Conservation (phyloP, 2,888 invertebrate genomes). For the Zaprionus obscuricornis region DNA sequence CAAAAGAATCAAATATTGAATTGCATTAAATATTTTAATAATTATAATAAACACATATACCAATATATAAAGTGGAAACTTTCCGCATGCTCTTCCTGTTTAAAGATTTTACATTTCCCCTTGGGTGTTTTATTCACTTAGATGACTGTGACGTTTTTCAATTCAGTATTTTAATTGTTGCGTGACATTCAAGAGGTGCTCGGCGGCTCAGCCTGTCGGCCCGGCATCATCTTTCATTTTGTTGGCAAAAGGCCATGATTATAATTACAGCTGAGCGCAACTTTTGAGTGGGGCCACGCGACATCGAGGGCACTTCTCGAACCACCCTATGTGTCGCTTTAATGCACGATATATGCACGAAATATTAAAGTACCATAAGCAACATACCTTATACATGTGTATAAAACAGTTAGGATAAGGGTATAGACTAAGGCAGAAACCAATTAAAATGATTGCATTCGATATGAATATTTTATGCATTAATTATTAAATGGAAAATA, state of each 20-base stretch:
- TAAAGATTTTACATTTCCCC: too few relatives aligned
- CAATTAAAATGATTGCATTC: slow-evolving; percentile 58
- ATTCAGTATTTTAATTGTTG: slow-evolving; percentile 40
- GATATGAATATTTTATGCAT: slow-evolving; percentile 38
- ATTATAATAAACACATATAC: too few relatives aligned
- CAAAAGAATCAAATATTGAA: too few relatives aligned
- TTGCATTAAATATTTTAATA: too few relatives aligned
- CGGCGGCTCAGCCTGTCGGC: neutral
- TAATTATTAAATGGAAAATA: slow-evolving; percentile 34
- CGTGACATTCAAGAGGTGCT: slow-evolving; percentile 58
- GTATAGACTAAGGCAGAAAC: slow-evolving; percentile 11
- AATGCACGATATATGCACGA: neutral
- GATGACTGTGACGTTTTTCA: neutral
- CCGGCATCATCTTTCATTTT: slow-evolving; percentile 13
- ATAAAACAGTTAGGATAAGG: slow-evolving; percentile 1
- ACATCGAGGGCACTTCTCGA: slow-evolving; percentile 38
- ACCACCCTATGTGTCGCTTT: neutral
- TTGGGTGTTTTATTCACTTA: too few relatives aligned
- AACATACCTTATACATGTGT: neutral
- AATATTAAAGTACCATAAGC: slow-evolving; percentile 18
- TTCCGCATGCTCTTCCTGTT: too few relatives aligned
- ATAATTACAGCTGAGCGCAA: slow-evolving; percentile 55
- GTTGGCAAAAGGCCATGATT: slow-evolving; percentile 55
- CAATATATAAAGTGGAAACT: too few relatives aligned
- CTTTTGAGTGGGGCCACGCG: slow-evolving; percentile 60